Evolutionary conservation across 1,140 invertebrate species (phyloP).

Genomic region (Tetragnatha versicolor): DNA sequence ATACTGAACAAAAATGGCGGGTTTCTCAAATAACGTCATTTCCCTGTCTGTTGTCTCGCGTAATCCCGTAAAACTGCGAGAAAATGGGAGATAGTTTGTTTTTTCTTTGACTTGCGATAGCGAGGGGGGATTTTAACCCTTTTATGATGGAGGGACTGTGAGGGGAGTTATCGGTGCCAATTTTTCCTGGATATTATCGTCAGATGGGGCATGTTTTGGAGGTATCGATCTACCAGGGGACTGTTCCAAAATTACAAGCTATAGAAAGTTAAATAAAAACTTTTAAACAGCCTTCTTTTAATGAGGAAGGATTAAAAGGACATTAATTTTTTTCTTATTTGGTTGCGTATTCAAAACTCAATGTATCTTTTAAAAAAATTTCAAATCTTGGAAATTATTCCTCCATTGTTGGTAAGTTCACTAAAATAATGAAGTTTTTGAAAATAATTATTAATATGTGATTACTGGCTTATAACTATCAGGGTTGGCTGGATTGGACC

Average conservation of each 20-base stretch:
- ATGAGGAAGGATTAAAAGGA: too few relatives aligned
- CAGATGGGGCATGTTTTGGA: background rate
- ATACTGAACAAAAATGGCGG: background rate
- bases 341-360: too few relatives aligned
- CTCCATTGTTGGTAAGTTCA: too few relatives aligned
- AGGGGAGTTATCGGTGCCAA: background rate
- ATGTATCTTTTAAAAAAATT: too few relatives aligned
- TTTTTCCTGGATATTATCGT: conserved; percentile 1
- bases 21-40: conserved; percentile 39
- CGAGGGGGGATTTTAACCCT: background rate
- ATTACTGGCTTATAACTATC: too few relatives aligned
- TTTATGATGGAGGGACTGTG: background rate
- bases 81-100: conserved; percentile 19
- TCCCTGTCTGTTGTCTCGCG: background rate
- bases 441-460: too few relatives aligned
- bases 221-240: background rate
- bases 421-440: too few relatives aligned
- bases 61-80: conserved; percentile 21
- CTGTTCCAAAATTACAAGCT: background rate
- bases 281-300: too few relatives aligned
- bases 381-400: too few relatives aligned
- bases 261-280: too few relatives aligned
- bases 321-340: too few relatives aligned
- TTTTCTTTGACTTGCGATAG: conserved; percentile 18
- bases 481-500: too few relatives aligned